Base-by-base conservation (phyloP, 30 jellyfish, hydroid and myxozoan genomes). In the Aurelia aurita complex sp. Pacific region DNA sequence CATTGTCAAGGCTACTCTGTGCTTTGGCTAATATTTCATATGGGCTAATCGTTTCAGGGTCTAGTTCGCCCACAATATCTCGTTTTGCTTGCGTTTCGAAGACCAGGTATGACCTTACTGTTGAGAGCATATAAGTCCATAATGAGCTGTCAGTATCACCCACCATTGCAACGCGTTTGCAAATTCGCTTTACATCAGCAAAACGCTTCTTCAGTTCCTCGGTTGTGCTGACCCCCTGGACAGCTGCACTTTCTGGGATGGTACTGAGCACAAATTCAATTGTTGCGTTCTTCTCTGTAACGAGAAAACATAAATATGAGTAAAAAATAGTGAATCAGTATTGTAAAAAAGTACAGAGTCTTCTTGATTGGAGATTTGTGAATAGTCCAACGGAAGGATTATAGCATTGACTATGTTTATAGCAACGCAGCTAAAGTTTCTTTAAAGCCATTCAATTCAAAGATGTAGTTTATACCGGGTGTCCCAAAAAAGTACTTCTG, bases 1-100 rank as follows among this genome's bases (percentile, higher is more conserved):
- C 98, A 19, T 68, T 70, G 12, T 85, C 88, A 32, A 89, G 64
- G 69, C 89, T 77, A 75, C 74, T 77, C 68, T 88, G 94, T 59
- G 98, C 96, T 74, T 94, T 94, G 8, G 97, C 98, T n/a, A 94
- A 60, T n/a, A 94, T 69, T 66, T 87, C 96, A 61, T 88, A 94
- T 3, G 96, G 87, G 62, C 73, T 79, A 6, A 94, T 69, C 17
- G 94, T 57, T 12, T 79, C 94, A 16, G 90, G 88, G 78, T 94
- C 94, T 19, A 94, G 63, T 2, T 74, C 94, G 19, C 79, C 67
- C 15, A 61, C 82, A 10, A 85, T 82, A 77, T 77, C 87, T 13
- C 83, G 81, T 29, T 62, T 80, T 13, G 92, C 89, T 50, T 85
- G 83, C 8, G 87, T 84, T 36, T 91, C 95, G 54, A 81, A 69